phyloP scores from a whole-genome alignment of 2,888 invertebrate genomes.

The Glyphotaelius pellucidus region DNA sequence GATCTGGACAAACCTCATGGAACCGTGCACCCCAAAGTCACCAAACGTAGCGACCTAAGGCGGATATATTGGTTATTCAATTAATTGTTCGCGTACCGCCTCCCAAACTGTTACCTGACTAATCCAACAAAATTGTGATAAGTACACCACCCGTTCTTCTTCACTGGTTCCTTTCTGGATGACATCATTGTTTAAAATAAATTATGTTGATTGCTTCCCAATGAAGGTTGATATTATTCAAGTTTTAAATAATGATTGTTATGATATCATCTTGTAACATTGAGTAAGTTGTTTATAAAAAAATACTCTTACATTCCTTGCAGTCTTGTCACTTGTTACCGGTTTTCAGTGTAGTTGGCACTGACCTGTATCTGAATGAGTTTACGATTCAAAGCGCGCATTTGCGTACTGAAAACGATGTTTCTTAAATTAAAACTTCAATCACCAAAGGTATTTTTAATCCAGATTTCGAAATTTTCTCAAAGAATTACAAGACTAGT shows the following conservation, averaged over 20 bases:
- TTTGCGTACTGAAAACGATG: not conserved
- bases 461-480: too few species aligned
- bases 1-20: too few species aligned
- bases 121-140: too few species aligned
- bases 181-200: not conserved
- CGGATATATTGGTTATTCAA: too few species aligned
- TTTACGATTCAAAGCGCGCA: not conserved
- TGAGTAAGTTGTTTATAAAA: conserved; percentile 3
- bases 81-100: too few species aligned
- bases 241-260: not conserved
- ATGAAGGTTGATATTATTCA: not conserved
- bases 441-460: not conserved
- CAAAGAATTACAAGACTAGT: not conserved
- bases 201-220: not conserved
- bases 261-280: conserved; percentile 21
- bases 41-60: too few species aligned
- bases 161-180: not conserved
- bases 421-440: not conserved
- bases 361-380: not conserved
- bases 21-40: too few species aligned
- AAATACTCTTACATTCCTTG: not conserved
- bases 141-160: not conserved
- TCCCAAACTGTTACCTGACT: too few species aligned
- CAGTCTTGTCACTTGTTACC: not conserved
- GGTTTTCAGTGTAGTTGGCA: not conserved